Conservation (phyloP, 2,113 vertebrate genomes). For the Heptranchias perlo region DNA sequence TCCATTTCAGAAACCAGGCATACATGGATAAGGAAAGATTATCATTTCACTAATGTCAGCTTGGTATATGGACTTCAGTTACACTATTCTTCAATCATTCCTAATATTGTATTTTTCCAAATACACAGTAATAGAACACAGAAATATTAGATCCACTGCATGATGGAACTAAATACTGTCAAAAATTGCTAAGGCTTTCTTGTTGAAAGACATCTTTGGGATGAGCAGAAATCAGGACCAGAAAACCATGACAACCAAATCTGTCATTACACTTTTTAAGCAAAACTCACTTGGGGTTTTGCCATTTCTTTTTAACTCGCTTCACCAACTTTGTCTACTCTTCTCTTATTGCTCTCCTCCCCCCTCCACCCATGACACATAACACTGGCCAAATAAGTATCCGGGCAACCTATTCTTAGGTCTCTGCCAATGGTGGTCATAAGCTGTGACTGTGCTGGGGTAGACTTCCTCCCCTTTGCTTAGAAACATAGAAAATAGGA, state of each 20-base stretch:
- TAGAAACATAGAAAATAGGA: too few relatives aligned
- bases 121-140: not conserved
- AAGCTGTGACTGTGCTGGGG: not conserved
- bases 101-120: not conserved
- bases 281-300: not conserved
- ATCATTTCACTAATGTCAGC: too few relatives aligned
- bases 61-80: too few relatives aligned
- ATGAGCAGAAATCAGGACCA: not conserved
- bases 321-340: not conserved
- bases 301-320: not conserved
- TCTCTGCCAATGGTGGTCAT: not conserved
- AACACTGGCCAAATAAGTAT: not conserved
- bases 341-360: not conserved
- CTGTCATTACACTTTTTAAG: not conserved
- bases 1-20: not conserved
- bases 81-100: not conserved
- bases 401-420: not conserved
- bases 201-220: not conserved
- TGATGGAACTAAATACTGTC: not conserved
- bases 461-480: not conserved
- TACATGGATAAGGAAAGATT: not conserved
- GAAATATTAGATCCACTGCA: not conserved
- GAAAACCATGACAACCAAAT: not conserved
- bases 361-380: not conserved
- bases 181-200: not conserved